Percentiles rank a stretch among this genome's conserved stretches.
Conservation (phyloP, 92 coral and sea anemone genomes). For the Siderastrea siderea region DNA sequence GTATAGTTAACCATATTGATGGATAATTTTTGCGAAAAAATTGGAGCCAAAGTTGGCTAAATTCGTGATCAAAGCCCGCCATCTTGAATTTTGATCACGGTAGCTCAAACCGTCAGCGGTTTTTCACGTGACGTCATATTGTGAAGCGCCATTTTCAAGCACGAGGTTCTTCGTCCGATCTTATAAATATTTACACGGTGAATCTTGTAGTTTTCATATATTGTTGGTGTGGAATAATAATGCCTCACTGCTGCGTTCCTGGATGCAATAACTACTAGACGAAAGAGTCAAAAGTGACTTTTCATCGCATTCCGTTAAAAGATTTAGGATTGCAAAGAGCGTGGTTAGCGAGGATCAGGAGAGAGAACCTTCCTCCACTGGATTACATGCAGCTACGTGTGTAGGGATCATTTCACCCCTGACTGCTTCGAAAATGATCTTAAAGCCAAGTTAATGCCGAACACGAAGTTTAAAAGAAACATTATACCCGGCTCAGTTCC, state of each 20-base stretch:
- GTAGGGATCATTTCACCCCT: conserved; percentile 63
- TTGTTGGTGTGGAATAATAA: conserved; percentile 20
- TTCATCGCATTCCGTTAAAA: conserved; percentile 42
- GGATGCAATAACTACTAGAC: conserved; percentile 59
- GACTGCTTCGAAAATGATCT: no score
- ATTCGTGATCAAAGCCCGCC: conserved; percentile 1
- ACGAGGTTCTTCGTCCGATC: background rate
- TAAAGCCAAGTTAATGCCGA: no score
- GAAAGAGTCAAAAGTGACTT: conserved; percentile 38
- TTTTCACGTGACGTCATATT: background rate
- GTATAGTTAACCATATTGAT: background rate
- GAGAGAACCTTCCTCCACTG: conserved; percentile 60
- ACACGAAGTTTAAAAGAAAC: background rate
- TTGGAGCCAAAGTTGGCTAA: conserved; percentile 1
- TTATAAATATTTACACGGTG: background rate
- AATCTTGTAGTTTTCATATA: background rate
- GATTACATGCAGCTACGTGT: conserved; percentile 64
- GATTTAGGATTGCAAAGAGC: conserved; percentile 29
- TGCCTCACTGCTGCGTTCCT: conserved; percentile 71
- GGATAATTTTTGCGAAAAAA: background rate
- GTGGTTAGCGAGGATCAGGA: conserved; percentile 49
- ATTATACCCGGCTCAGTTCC: background rate
- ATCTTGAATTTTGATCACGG: conserved; percentile 9
- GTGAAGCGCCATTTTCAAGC: conserved; percentile 13
- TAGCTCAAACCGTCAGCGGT: conserved; percentile 20